Evolutionary conservation across 2,888 invertebrate species (phyloP), one percentile per base, ranked within the genome.

Genomic region (Drosophila paranaensis): DNA sequence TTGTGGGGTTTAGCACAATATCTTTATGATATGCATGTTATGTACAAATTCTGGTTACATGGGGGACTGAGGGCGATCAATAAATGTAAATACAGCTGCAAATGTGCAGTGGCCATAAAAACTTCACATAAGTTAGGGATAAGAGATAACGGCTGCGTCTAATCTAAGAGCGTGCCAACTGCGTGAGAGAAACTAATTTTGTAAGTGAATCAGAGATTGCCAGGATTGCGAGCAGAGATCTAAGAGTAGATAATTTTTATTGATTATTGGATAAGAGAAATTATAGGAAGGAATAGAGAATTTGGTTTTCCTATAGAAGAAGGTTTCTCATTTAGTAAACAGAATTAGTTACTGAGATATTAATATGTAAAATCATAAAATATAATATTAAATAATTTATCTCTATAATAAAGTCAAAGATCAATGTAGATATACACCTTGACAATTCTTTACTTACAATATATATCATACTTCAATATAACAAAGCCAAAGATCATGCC

Each of bases 11-110:
- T 55, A 46, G 56, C 71, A 30, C 60, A 69, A 83, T 82, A 74
- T 74, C 69, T 77, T 80, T 76, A 81, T 80, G 66, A 68, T 77
- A 75, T 67, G 62, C 63, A 67, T 61, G 64, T 79, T 40, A 42
- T 48, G 48, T 48, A 57, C 46, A 62, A 70, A 53, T 56, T 54
- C 61, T 11, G 16, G 33, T 8, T 56, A 40, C 42, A 50, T 53
- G 40, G 27, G 30, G 42, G 13, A 25, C 16, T 11, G 20, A 16
- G 20, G 20, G 33, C 76, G 69, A 87, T 82, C 82, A 81, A 82
- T 82, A 84, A 79, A 87, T 75, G 71, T 48, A 78, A 60, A 67
- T 56, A 40, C 11, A 51, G 43, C 46, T 54, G 16, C 14, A 25
- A 70, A 62, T 60, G 37, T 58, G 39, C 39, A 45, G 39, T 11